Evolutionary conservation across 2,888 invertebrate genomes (phyloP).

Genomic region (Trissonchulus latispiculum): DNA sequence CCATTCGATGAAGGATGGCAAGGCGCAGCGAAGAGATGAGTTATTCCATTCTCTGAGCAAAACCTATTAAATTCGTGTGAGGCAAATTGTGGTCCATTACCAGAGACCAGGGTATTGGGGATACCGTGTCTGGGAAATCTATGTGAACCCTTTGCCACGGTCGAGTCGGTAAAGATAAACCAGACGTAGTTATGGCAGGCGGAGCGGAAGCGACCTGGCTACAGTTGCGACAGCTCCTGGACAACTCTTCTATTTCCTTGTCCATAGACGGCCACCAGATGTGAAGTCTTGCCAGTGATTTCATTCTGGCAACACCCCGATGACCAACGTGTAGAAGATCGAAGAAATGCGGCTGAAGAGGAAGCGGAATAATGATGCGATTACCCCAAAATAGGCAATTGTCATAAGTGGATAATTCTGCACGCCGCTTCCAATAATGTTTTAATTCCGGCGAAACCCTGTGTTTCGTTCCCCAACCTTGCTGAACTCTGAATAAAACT

Average conservation of each 20-base stretch:
- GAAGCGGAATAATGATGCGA: background rate
- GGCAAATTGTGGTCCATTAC: background rate
- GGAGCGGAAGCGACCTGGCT: background rate
- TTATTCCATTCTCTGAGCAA: background rate
- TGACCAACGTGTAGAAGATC: background rate
- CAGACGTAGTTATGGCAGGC: background rate
- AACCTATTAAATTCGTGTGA: background rate
- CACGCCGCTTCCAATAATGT: too few species aligned
- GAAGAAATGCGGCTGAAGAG: background rate
- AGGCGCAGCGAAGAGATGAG: conserved; percentile 1
- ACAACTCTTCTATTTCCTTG: background rate
- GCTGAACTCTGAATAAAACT: too few species aligned
- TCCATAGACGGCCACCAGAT: background rate
- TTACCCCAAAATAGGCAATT: too few species aligned
- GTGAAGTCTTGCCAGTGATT: background rate
- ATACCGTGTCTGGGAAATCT: background rate
- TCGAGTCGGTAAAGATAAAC: background rate
- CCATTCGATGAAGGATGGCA: conserved; percentile 3
- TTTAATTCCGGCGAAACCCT: too few species aligned
- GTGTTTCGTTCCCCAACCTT: too few species aligned
- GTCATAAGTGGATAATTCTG: too few species aligned
- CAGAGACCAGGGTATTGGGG: background rate
- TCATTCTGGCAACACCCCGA: background rate
- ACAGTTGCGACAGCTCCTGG: background rate
- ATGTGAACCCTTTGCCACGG: background rate